phyloP scores from a whole-genome alignment of 2,113 vertebrate genomes.

The Macquaria australasica region DNA sequence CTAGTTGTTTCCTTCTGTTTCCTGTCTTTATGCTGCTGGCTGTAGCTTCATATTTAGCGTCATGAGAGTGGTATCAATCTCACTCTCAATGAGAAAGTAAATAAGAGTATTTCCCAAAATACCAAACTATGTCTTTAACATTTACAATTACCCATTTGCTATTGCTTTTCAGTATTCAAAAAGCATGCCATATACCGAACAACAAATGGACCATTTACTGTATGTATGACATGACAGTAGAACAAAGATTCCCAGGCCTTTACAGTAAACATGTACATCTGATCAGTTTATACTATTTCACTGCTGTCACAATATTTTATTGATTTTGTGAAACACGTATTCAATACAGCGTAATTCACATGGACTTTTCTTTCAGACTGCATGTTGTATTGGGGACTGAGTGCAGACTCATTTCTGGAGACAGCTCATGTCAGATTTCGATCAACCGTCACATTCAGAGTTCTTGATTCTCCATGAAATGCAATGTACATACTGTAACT shows the following conservation, averaged over 20 bases:
- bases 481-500: conserved; percentile 62
- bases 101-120: not conserved
- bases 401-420: not conserved
- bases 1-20: not conserved
- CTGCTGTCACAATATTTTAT: conserved; percentile 11
- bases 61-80: not conserved
- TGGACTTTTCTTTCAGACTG: conserved; percentile 8
- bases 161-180: not conserved
- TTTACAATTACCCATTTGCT: not conserved
- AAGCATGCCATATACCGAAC: not conserved
- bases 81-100: not conserved
- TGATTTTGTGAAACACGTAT: conserved; percentile 27
- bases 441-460: conserved; percentile 1
- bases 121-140: not conserved
- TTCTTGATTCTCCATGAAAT: conserved; percentile 28
- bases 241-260: conserved; percentile 3
- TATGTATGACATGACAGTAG: not conserved
- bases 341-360: conserved; percentile 25
- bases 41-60: not conserved
- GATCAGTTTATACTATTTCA: conserved; percentile 47
- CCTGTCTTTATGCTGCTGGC: not conserved
- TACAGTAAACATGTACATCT: conserved; percentile 38
- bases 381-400: not conserved
- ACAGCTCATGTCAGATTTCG: not conserved
- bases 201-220: not conserved